Conservation (phyloP, 2,888 invertebrate species). For the Unio pictorum region DNA sequence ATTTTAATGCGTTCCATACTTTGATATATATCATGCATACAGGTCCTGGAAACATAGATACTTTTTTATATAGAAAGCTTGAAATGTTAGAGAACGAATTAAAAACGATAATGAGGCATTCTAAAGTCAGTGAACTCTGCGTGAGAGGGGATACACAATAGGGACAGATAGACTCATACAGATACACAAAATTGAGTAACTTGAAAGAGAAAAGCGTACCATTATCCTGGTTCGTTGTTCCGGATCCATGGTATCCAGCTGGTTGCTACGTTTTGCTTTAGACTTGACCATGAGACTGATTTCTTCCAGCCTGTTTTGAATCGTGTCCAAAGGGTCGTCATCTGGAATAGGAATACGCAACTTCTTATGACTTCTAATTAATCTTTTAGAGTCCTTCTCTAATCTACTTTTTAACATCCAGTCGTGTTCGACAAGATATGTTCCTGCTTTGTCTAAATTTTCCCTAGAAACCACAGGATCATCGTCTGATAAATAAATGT, state of each 20-base stretch:
- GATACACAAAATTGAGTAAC: background rate
- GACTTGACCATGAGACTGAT: conserved; percentile 58
- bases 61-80: no score
- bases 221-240: conserved; percentile 48
- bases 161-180: no score
- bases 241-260: conserved; percentile 44
- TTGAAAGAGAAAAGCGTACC: conserved; percentile 34
- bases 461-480: conserved; percentile 41
- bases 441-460: conserved; percentile 48
- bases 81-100: no score
- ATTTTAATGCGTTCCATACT: no score
- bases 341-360: conserved; percentile 58
- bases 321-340: conserved; percentile 52
- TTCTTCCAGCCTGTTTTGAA: conserved; percentile 54
- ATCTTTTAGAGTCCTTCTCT: conserved; percentile 41
- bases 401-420: conserved; percentile 56
- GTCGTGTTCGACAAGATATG: conserved; percentile 60
- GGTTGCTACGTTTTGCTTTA: conserved; percentile 47
- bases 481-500: conserved; percentile 41
- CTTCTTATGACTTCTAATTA: conserved; percentile 43
- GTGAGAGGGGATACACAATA: no score
- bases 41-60: no score
- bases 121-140: no score
- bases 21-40: no score
- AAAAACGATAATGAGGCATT: no score